Percentiles rank a stretch among this genome's conserved stretches.
These are phyloP conservation scores for Chrosomus eos DNA, from an alignment of 2,797 vertebrate genomes.

Conservation along the genomic window DNA sequence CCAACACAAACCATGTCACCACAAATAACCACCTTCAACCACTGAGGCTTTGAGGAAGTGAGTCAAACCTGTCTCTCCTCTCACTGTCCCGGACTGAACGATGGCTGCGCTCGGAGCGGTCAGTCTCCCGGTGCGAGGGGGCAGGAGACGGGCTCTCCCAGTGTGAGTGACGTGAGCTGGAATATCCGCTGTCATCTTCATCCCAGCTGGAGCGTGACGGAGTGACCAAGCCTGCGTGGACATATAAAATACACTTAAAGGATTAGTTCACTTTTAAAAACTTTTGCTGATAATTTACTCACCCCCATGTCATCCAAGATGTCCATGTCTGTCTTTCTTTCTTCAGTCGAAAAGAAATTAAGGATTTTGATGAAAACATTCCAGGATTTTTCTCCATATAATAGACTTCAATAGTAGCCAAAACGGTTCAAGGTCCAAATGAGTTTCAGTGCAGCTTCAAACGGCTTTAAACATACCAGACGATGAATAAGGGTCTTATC, in stretches of 20 bases:
- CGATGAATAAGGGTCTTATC: too few relatives aligned
- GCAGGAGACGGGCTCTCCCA: constrained; percentile 96
- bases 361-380: too few relatives aligned
- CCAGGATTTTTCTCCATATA: too few relatives aligned
- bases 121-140: constrained; percentile 82
- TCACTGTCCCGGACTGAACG: constrained; percentile 83
- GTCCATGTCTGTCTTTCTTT: too few relatives aligned
- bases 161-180: constrained; percentile 85
- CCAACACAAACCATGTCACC: not conserved
- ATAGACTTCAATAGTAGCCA: too few relatives aligned
- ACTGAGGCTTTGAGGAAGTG: not conserved
- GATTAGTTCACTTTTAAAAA: too few relatives aligned
- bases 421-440: too few relatives aligned
- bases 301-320: too few relatives aligned
- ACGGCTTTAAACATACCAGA: too few relatives aligned
- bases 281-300: too few relatives aligned
- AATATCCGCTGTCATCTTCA: constrained; percentile 89
- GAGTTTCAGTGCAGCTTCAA: too few relatives aligned
- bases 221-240: constrained; percentile 84
- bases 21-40: not conserved
- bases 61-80: constrained; percentile 80
- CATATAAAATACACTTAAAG: not conserved
- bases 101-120: constrained; percentile 85
- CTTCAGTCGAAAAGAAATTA: too few relatives aligned
- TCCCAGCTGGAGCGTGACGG: constrained; percentile 97